Conservation (phyloP, 2,113 vertebrate genomes). For the Poeciliopsis prolifica region DNA sequence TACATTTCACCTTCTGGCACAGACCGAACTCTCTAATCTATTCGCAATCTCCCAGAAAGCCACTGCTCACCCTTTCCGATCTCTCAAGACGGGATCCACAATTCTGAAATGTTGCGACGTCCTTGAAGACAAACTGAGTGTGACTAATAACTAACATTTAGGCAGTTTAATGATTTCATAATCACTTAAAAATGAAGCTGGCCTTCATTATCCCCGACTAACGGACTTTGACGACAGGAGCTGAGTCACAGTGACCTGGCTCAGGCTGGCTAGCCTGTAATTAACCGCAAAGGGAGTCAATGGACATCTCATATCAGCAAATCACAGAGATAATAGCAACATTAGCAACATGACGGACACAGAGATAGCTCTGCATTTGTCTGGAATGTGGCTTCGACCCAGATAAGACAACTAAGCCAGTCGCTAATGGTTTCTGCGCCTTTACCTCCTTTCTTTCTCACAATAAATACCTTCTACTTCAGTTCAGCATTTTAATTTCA, state of each 20-base stretch:
- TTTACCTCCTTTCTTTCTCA: conserved; percentile 31
- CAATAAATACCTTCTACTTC: conserved; percentile 8
- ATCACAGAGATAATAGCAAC: conserved; percentile 57
- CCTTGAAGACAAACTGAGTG: background rate
- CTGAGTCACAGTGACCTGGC: conserved; percentile 35
- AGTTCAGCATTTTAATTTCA: conserved; percentile 30
- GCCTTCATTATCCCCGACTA: conserved; percentile 2
- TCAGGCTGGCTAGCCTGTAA: conserved; percentile 9
- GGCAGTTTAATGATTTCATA: background rate
- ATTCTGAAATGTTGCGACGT: background rate
- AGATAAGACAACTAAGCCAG: conserved; percentile 47
- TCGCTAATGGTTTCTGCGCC: conserved; percentile 47
- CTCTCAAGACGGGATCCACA: background rate
- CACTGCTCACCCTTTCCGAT: background rate
- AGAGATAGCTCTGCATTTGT: conserved; percentile 44
- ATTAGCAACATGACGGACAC: conserved; percentile 52
- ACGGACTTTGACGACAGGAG: conserved; percentile 6
- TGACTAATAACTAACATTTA: background rate
- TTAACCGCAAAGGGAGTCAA: conserved; percentile 32
- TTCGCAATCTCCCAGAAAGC: conserved; percentile 16
- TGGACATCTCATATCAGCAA: conserved; percentile 52
- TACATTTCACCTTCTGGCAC: conserved; percentile 46
- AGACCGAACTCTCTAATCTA: conserved; percentile 33
- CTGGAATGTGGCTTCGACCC: conserved; percentile 51
- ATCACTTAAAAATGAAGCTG: background rate